Percentiles rank a stretch among this genome's conserved stretches.
Evolutionary conservation across 2,797 vertebrate genomes (phyloP).

Genomic region (Hoplostethus mediterraneus): DNA sequence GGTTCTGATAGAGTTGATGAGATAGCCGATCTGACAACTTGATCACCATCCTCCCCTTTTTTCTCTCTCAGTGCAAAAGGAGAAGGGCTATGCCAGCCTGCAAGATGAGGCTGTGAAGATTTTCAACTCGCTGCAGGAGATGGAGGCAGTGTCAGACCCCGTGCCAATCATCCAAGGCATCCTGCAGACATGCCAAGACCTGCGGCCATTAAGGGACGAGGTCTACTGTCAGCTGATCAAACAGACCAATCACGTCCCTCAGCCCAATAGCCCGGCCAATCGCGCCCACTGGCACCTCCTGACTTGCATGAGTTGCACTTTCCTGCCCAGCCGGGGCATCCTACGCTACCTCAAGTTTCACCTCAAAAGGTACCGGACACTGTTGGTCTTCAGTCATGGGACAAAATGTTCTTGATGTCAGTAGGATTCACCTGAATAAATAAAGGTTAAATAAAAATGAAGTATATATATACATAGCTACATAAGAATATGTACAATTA

Average conservation of each 20-base stretch:
- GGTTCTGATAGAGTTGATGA: neutral
- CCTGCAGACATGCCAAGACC: slow-evolving; percentile 94
- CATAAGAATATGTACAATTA: too few relatives aligned
- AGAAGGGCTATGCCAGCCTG: slow-evolving; percentile 94
- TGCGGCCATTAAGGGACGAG: slow-evolving; percentile 90
- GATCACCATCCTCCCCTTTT: neutral
- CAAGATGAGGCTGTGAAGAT: slow-evolving; percentile 96
- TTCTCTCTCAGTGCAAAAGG: slow-evolving; percentile 88
- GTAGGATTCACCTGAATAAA: neutral
- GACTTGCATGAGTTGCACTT: slow-evolving; percentile 94
- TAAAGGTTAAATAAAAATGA: neutral
- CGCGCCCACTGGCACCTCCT: slow-evolving; percentile 94
- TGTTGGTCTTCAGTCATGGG: too few relatives aligned
- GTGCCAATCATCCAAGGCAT: slow-evolving; percentile 95
- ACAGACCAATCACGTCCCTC: slow-evolving; percentile 93
- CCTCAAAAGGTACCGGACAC: slow-evolving; percentile 86
- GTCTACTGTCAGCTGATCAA: slow-evolving; percentile 97
- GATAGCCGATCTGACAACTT: neutral
- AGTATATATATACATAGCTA: too few relatives aligned
- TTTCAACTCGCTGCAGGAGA: slow-evolving; percentile 95
- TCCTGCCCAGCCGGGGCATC: slow-evolving; percentile 91
- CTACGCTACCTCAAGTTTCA: slow-evolving; percentile 94
- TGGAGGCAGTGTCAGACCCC: slow-evolving; percentile 91
- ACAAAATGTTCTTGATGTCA: neutral
- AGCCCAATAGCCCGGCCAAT: slow-evolving; percentile 89